Percentiles rank a stretch among this genome's conserved stretches.
Evolutionary conservation across 1,140 invertebrate species (phyloP).

Genomic region (Drosophila arawakana): DNA sequence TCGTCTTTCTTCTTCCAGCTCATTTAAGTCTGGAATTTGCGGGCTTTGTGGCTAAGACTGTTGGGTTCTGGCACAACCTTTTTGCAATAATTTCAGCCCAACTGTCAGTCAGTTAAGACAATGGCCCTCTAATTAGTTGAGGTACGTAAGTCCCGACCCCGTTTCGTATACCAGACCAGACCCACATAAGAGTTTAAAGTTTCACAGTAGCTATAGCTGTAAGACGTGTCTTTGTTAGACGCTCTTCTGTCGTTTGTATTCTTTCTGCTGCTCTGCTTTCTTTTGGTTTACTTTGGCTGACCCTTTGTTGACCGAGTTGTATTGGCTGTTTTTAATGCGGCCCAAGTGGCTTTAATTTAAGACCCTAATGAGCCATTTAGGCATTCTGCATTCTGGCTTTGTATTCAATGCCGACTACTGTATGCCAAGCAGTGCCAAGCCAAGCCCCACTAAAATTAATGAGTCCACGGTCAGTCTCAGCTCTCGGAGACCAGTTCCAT

Average conservation of each 20-base stretch:
- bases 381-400: constrained; percentile 73
- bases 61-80: constrained; percentile 36
- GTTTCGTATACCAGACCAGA: constrained; percentile 4
- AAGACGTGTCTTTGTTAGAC: constrained; percentile 36
- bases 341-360: constrained; percentile 79
- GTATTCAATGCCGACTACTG: constrained; percentile 81
- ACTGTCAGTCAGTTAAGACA: constrained; percentile 68
- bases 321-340: not conserved
- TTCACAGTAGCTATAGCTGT: constrained; percentile 23
- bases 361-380: constrained; percentile 79
- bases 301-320: constrained; percentile 70
- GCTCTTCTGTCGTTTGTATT: constrained; percentile 31
- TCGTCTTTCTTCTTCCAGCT: constrained; percentile 18
- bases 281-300: constrained; percentile 33
- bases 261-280: constrained; percentile 44
- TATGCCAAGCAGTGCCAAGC: constrained; percentile 45
- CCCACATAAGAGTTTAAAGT: constrained; percentile 4
- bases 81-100: constrained; percentile 50
- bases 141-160: constrained; percentile 22
- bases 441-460: constrained; percentile 64
- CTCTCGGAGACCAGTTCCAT: constrained; percentile 5
- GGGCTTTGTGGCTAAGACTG: constrained; percentile 59
- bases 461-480: constrained; percentile 66
- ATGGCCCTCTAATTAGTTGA: constrained; percentile 71
- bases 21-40: constrained; percentile 44